Conservation (phyloP, 2,888 invertebrate genomes). For the Branchipolynoe longqiensis region DNA sequence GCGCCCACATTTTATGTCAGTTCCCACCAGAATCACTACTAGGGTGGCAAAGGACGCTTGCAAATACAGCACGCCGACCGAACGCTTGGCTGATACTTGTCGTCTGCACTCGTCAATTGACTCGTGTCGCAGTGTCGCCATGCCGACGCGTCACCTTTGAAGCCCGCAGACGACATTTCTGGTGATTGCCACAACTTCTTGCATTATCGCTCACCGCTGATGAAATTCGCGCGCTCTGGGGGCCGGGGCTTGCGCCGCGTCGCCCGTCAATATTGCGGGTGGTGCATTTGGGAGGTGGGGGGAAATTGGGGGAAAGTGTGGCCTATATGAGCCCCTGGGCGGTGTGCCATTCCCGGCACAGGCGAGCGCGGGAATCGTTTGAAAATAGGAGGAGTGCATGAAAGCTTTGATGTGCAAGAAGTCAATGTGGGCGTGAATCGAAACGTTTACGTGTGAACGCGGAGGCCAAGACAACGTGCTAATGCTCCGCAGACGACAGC, state of each 20-base stretch:
- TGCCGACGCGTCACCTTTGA: constrained; percentile 40
- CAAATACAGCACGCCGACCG: too few species aligned
- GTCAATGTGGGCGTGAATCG: constrained; percentile 45
- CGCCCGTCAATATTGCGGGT: constrained; percentile 31
- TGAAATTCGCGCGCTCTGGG: constrained; percentile 49
- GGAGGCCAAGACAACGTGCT: constrained; percentile 43
- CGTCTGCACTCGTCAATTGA: constrained; percentile 30
- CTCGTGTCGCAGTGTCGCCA: constrained; percentile 37
- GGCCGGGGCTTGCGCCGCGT: constrained; percentile 10
- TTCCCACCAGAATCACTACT: constrained; percentile 18
- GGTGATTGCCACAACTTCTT: constrained; percentile 43
- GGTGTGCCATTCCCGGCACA: constrained; percentile 26
- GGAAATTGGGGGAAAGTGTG: constrained; percentile 37
- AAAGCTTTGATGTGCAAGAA: constrained; percentile 45
- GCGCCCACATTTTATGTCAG: background rate
- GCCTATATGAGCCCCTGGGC: constrained; percentile 47
- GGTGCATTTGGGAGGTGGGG: constrained; percentile 34
- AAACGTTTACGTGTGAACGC: constrained; percentile 49
- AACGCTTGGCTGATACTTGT: constrained; percentile 9
- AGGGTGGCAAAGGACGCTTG: too few species aligned
- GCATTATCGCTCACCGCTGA: constrained; percentile 43
- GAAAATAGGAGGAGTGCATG: constrained; percentile 49
- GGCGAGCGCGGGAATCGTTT: constrained; percentile 28
- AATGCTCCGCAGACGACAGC: constrained; percentile 27
- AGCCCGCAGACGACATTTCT: constrained; percentile 36